Percentiles rank a stretch among this genome's conserved stretches.
Conservation (phyloP, 2,113 vertebrate genomes). For the Gobiocypris rarus region DNA sequence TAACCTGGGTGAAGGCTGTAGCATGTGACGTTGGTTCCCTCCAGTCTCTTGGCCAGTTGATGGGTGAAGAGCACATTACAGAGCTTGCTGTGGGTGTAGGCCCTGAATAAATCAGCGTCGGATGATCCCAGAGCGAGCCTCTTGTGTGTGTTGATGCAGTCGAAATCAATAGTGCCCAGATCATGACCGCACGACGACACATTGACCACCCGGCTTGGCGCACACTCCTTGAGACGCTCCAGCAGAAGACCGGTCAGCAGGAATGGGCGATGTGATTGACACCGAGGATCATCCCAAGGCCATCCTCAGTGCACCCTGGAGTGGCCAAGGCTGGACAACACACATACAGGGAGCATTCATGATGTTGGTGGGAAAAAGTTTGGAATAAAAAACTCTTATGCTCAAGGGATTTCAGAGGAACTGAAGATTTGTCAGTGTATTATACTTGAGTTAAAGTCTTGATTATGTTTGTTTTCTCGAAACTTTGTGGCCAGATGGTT, state of each 20-base stretch:
- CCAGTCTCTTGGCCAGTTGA: slow-evolving; percentile 35
- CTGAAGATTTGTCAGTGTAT: no score
- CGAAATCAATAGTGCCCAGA: slow-evolving; percentile 29
- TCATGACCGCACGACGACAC: slow-evolving; percentile 23
- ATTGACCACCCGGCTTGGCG: slow-evolving; percentile 14
- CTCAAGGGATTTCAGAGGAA: no score
- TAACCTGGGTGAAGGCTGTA: slow-evolving; percentile 40
- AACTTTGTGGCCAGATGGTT: no score
- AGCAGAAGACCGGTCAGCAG: slow-evolving; percentile 30
- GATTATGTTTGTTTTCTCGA: background rate
- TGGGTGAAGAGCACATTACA: slow-evolving; percentile 49
- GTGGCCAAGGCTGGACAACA: background rate
- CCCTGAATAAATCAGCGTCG: background rate
- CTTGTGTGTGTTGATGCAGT: slow-evolving; percentile 36
- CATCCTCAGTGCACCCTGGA: slow-evolving; percentile 25
- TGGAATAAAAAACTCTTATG: no score
- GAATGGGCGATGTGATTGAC: slow-evolving; percentile 26
- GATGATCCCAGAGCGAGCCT: slow-evolving; percentile 4
- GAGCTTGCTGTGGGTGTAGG: slow-evolving; percentile 33
- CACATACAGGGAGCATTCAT: background rate
- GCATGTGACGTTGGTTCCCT: slow-evolving; percentile 31
- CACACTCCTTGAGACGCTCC: slow-evolving; percentile 9
- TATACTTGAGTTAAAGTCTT: no score
- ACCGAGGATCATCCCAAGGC: slow-evolving; percentile 16
- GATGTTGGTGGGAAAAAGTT: background rate